Base-by-base conservation (phyloP, 1,140 invertebrate genomes). In the Polypedilum pembai region DNA sequence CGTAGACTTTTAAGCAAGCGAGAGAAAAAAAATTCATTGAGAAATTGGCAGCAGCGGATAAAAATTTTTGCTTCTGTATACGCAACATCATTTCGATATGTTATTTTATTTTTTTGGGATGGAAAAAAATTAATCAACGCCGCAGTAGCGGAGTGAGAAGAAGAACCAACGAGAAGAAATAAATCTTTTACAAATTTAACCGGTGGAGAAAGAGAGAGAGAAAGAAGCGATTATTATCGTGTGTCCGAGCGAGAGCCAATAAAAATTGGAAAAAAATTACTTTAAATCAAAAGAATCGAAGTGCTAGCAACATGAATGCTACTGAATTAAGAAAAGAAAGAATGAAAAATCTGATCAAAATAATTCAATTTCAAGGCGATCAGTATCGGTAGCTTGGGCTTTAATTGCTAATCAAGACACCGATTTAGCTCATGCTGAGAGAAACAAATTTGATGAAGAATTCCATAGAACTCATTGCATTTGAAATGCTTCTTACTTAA, bases 341-440 rank as follows among this genome's bases (percentile, higher is more conserved):
- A 56, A 56, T 4, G n/a, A 8, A 8, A 56, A 56, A 15, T 56
- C n/a, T 18, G 20, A 69, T 69, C 65, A 69, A 69, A 69, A 18
- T 18, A 66, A 20, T 69, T 21, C 17, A 69, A 69, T 69, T 69
- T 69, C 65, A 69, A 69, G 65, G 65, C 17, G 65, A 20, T 69
- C 65, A 69, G 17, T 20, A 69, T 69, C 5, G 20, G 65, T 20
- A 18, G 17, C 65, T 69, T 8, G 18, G 18, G 20, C 15, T 69
- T 69, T 69, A 69, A 69, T 69, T 69, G 65, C 18, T 69, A 69
- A 69, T 69, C 65, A 69, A 69, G 65, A 17, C 17, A 69, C 18
- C 18, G 65, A 18, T 18, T 20, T 18, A 18, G 20, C 8, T 69
- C 65, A 69, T 69, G 65, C 65, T 69, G 65, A 3, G 8, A 7